Percentiles rank a stretch among this genome's conserved stretches.
Evolutionary conservation across 2,113 vertebrate genomes (phyloP).

Genomic region (Castor canadensis): DNA sequence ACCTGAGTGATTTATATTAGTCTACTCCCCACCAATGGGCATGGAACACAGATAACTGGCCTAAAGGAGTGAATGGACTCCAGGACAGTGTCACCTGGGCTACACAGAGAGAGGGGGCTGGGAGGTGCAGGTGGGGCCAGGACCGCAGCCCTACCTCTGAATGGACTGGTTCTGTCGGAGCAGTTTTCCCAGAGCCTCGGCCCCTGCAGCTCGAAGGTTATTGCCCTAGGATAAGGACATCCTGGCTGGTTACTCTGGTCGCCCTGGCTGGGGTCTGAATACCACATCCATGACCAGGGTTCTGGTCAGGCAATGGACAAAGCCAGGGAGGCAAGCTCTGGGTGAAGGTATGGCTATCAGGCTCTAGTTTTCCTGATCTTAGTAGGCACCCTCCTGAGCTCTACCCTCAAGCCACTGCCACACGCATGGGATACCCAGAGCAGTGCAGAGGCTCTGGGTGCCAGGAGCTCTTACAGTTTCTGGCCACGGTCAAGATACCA

Average conservation of each 20-base stretch:
- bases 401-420: background rate
- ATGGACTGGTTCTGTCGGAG: slow-evolving; percentile 91
- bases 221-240: slow-evolving; percentile 89
- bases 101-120: background rate
- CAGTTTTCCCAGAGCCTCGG: slow-evolving; percentile 91
- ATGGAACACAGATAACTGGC: background rate
- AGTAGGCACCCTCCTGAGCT: background rate
- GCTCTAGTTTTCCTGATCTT: too few relatives aligned
- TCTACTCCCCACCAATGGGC: too few relatives aligned
- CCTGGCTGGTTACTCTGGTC: background rate
- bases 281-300: background rate
- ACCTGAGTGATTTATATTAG: background rate
- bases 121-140: accelerated
- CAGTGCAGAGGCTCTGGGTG: accelerated
- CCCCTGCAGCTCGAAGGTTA: slow-evolving; percentile 90
- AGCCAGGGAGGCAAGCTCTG: background rate
- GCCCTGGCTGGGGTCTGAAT: background rate
- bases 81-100: background rate
- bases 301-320: background rate
- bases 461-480: background rate
- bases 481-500: background rate
- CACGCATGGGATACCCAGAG: accelerated
- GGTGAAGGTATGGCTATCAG: background rate
- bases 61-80: background rate
- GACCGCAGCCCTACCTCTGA: slow-evolving; percentile 84